phyloP scores from a whole-genome alignment of 2,797 vertebrate species.

The Catharus ustulatus region DNA sequence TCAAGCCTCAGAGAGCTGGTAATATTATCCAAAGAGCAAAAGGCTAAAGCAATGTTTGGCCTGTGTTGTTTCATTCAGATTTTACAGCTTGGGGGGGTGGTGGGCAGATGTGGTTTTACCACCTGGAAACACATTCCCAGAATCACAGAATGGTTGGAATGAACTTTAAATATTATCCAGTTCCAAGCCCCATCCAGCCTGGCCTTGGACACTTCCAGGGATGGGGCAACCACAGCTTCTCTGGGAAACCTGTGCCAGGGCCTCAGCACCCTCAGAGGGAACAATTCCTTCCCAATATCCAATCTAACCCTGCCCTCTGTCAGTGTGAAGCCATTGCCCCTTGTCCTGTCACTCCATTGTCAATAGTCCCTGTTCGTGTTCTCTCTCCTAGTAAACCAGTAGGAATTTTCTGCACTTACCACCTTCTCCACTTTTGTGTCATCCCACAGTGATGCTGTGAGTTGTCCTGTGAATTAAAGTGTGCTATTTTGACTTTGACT shows the following conservation, averaged over 20 bases:
- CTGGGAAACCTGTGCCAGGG: neutral
- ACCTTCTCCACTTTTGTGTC: neutral
- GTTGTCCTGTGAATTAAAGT: neutral
- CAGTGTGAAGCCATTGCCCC: neutral
- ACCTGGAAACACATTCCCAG: neutral
- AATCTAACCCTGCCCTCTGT: rapidly evolving
- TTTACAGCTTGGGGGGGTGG: neutral
- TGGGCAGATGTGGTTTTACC: neutral
- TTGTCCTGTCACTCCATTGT: neutral
- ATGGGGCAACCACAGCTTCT: neutral
- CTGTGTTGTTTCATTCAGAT: slow-evolving; percentile 16
- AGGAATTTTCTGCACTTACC: neutral
- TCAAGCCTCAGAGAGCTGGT: slow-evolving; percentile 5
- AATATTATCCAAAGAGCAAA: slow-evolving; percentile 48
- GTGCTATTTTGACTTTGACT: neutral
- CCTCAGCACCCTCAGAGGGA: neutral
- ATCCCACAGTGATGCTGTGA: neutral
- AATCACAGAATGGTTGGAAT: neutral
- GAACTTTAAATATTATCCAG: neutral
- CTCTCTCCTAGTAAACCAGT: neutral
- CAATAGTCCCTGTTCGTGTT: neutral
- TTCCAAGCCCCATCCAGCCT: neutral
- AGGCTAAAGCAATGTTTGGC: slow-evolving; percentile 7
- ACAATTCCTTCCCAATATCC: rapidly evolving
- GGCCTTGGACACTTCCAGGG: rapidly evolving